Evolutionary conservation across 2,888 invertebrate species (phyloP).

Genomic region (Netelia virgata): DNA sequence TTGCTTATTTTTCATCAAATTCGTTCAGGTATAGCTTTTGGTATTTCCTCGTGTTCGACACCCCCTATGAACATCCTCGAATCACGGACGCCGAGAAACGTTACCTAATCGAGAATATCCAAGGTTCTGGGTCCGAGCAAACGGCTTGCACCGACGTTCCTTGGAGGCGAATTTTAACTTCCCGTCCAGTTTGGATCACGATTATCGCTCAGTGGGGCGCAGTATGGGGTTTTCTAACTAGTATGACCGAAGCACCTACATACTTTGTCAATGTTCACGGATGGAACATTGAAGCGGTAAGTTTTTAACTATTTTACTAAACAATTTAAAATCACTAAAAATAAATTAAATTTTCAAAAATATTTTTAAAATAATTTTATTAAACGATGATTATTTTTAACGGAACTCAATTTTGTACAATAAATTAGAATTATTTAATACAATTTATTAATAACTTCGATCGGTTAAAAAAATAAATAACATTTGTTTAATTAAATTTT

Average conservation of each 20-base stretch:
- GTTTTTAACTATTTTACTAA: conserved; percentile 64
- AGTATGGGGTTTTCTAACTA: conserved; percentile 89
- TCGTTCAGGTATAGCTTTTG: conserved; percentile 84
- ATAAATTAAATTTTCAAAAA: not conserved
- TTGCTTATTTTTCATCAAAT: not conserved
- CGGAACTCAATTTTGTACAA: not conserved
- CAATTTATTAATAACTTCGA: not conserved
- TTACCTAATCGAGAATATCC: conserved; percentile 87
- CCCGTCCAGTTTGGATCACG: conserved; percentile 87
- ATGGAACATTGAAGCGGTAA: conserved; percentile 89
- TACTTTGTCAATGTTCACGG: conserved; percentile 90
- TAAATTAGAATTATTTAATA: not conserved
- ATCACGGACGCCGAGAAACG: conserved; percentile 87
- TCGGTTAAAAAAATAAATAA: not conserved
- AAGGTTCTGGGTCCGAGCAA: conserved; percentile 76
- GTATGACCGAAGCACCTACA: conserved; percentile 90
- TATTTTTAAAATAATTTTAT: not conserved
- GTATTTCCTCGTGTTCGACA: conserved; percentile 88
- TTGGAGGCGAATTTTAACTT: conserved; percentile 88
- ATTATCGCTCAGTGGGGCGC: conserved; percentile 89
- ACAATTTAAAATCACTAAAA: not conserved
- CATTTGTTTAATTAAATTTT: not conserved
- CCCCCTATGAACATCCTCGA: conserved; percentile 89
- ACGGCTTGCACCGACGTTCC: conserved; percentile 85
- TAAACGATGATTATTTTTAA: not conserved